phyloP scores from a whole-genome alignment of 2,888 invertebrate species.

The Leptinotarsa tumamoca region DNA sequence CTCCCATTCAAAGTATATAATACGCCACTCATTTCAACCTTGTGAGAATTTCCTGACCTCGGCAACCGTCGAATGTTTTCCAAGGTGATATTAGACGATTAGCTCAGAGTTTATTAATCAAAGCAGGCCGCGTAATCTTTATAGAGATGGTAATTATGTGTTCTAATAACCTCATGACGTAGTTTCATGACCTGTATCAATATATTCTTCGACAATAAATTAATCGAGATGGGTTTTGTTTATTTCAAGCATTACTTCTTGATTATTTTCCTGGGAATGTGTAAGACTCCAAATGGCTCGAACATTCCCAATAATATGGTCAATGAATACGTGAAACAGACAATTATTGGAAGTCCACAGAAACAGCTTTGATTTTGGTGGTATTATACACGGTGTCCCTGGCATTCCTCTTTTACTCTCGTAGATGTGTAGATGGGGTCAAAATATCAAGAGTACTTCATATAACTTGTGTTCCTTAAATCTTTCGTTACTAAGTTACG shows the following conservation, averaged over 20 bases:
- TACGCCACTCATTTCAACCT: neutral
- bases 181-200: constrained; percentile 34
- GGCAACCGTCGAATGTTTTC: neutral
- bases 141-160: constrained; percentile 18
- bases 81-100: constrained; percentile 10
- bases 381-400: too few species aligned
- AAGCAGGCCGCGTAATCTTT: constrained; percentile 24
- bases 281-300: neutral
- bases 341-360: too few species aligned
- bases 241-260: neutral
- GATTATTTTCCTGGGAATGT: neutral
- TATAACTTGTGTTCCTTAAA: too few species aligned
- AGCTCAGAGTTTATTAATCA: constrained; percentile 20
- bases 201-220: constrained; percentile 16
- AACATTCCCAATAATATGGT: too few species aligned
- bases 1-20: too few species aligned
- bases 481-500: too few species aligned
- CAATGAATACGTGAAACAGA: too few species aligned
- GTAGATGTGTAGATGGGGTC: too few species aligned
- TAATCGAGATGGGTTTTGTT: neutral
- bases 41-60: neutral
- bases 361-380: too few species aligned
- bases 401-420: too few species aligned
- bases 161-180: constrained; percentile 29
- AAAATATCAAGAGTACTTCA: too few species aligned